These are phyloP conservation scores for Phallusia fumigata DNA, from an alignment of 23 tunicate genomes.

Conservation along the genomic window DNA sequence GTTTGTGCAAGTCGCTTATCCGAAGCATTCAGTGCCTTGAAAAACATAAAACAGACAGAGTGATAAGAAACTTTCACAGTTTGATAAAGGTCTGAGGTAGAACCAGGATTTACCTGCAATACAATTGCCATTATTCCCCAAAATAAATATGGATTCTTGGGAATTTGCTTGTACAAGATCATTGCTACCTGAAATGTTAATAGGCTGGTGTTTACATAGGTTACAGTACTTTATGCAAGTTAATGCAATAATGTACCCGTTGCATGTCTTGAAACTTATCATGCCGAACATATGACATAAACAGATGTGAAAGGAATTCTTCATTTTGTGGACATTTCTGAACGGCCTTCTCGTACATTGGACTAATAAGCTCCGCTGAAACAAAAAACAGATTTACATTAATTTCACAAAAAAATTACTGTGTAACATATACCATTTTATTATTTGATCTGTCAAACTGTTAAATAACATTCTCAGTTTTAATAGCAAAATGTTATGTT, in stretches of 20 bases:
- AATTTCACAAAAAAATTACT: not conserved
- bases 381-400: not conserved
- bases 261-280: constrained; percentile 80
- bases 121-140: constrained; percentile 92
- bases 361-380: constrained; percentile 74
- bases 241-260: constrained; percentile 23
- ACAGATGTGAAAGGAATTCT: constrained; percentile 82
- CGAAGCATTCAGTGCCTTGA: constrained; percentile 28
- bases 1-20: constrained; percentile 54
- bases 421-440: not conserved
- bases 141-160: constrained; percentile 79
- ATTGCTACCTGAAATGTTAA: constrained; percentile 57
- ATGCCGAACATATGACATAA: constrained; percentile 91
- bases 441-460: not conserved
- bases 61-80: too few species aligned
- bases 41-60: too few species aligned
- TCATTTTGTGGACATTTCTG: constrained; percentile 59
- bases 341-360: constrained; percentile 69
- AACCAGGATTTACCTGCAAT: constrained; percentile 86
- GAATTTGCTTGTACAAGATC: constrained; percentile 60
- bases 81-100: not conserved
- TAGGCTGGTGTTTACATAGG: not conserved
- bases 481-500: not conserved
- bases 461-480: not conserved
- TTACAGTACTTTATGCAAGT: not conserved